Evolutionary conservation across 2,797 vertebrate genomes (phyloP).

Genomic region (Avahi laniger): DNA sequence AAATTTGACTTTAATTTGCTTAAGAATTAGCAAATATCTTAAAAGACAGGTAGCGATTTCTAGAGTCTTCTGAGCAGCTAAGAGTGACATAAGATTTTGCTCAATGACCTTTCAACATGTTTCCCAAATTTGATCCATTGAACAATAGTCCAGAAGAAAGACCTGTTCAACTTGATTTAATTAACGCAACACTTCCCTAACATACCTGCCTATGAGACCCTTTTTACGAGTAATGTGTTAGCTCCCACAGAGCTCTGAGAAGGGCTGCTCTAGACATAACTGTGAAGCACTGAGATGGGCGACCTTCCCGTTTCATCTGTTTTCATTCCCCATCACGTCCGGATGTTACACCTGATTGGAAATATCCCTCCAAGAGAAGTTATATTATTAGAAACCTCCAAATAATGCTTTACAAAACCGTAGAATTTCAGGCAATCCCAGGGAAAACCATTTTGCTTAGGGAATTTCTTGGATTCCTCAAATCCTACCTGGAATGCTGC

Average conservation of each 20-base stretch:
- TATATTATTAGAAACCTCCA: not conserved
- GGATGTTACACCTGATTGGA: not conserved
- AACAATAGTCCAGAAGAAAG: slow-evolving; percentile 7
- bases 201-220: not conserved
- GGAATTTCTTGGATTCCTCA: not conserved
- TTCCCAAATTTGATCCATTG: not conserved
- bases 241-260: not conserved
- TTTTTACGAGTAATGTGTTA: not conserved
- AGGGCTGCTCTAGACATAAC: not conserved
- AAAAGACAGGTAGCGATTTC: not conserved
- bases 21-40: slow-evolving; percentile 21
- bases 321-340: not conserved
- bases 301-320: not conserved
- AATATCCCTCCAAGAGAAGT: not conserved
- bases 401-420: not conserved
- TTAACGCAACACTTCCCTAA: not conserved
- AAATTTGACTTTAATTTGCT: not conserved
- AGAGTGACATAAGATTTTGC: not conserved
- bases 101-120: not conserved
- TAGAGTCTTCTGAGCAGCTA: not conserved
- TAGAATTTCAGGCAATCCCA: not conserved
- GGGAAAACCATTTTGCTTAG: not conserved
- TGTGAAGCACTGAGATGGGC: not conserved
- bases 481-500: not conserved
- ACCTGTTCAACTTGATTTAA: not conserved